Percentiles rank a stretch among this genome's conserved stretches.
Evolutionary conservation across 2,113 vertebrate species (phyloP).

Genomic region (Petroica traversi): DNA sequence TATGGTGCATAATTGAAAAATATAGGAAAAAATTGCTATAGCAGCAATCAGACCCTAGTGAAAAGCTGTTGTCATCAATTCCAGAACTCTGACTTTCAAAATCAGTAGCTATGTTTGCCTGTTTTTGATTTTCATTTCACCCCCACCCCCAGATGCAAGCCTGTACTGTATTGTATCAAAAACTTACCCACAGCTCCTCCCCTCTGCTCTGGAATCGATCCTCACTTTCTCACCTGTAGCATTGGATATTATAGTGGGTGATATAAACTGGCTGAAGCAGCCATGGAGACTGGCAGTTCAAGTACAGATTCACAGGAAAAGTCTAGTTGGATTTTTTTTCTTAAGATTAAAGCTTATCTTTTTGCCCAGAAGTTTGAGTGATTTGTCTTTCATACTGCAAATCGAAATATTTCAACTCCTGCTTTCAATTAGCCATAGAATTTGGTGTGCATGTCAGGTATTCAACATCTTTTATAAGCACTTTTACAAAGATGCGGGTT

Average conservation of each 20-base stretch:
- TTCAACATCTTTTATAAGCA: neutral
- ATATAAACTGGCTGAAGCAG: neutral
- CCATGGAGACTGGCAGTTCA: neutral
- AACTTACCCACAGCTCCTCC: neutral
- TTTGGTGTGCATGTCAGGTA: neutral
- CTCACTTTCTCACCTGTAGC: neutral
- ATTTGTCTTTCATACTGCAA: neutral
- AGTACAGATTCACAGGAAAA: neutral
- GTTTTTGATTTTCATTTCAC: neutral
- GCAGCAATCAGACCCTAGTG: neutral
- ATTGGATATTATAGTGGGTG: too few species aligned
- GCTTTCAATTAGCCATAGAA: neutral
- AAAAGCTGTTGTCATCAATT: neutral
- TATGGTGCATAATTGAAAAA: neutral
- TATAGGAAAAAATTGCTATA: neutral
- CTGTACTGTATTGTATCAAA: neutral
- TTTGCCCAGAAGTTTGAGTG: neutral
- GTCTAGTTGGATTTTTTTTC: neutral
- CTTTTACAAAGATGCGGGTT: neutral
- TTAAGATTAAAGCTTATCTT: neutral
- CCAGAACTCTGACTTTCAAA: neutral
- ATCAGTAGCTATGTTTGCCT: neutral
- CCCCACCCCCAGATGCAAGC: rapidly evolving
- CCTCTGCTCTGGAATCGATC: neutral
- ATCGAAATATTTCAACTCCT: neutral